Conservation (phyloP, 2,113 vertebrate genomes). For the Neoarius graeffei region DNA sequence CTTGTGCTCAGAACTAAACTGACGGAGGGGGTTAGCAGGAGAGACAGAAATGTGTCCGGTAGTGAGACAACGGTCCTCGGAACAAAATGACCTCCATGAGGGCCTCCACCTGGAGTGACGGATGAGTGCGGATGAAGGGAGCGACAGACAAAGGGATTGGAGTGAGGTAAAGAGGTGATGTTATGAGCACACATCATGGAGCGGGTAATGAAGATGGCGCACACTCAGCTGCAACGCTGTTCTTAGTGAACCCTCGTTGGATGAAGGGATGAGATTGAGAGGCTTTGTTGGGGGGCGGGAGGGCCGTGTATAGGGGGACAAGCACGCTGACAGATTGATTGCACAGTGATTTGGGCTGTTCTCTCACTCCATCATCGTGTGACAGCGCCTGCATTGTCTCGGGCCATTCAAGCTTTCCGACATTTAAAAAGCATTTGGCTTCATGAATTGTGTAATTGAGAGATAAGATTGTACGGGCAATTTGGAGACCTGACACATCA, state of each 20-base stretch:
- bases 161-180: slow-evolving; percentile 17
- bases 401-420: slow-evolving; percentile 1
- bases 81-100: slow-evolving; percentile 12
- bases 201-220: slow-evolving; percentile 31
- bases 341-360: slow-evolving; percentile 48
- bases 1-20: neutral
- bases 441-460: slow-evolving; percentile 48
- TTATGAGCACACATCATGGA: slow-evolving; percentile 43
- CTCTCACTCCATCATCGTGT: slow-evolving; percentile 43
- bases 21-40: neutral
- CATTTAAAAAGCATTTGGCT: slow-evolving; percentile 53
- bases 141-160: slow-evolving; percentile 37
- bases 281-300: slow-evolving; percentile 5
- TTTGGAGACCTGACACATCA: slow-evolving; percentile 31
- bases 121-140: slow-evolving; percentile 26
- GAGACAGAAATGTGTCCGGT: neutral
- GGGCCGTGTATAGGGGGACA: neutral
- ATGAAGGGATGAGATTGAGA: neutral
- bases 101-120: slow-evolving; percentile 34
- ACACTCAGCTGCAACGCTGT: neutral
- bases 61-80: slow-evolving; percentile 4
- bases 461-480: neutral
- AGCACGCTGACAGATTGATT: slow-evolving; percentile 48
- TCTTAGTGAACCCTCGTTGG: neutral
- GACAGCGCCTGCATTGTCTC: slow-evolving; percentile 42